Base-by-base conservation (phyloP, 1,140 invertebrate genomes). In the Mactra quadrangularis region DNA sequence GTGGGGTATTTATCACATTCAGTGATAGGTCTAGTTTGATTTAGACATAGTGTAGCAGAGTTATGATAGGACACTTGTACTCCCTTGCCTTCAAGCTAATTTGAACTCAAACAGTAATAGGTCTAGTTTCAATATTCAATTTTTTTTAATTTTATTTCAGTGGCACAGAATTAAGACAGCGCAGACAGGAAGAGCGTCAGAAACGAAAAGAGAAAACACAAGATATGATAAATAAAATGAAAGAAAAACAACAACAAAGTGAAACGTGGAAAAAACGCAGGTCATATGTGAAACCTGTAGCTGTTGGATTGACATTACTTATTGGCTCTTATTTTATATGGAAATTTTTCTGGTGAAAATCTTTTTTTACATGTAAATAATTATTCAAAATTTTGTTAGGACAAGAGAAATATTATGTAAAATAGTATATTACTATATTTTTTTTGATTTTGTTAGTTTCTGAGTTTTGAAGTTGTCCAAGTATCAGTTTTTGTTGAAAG, bases 151-250 rank as follows among this genome's bases (percentile, higher is more conserved):
- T 53, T 53, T 53, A 19, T 53, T 70, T 35, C 55, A 81, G 77
- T 71, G 64, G 47, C 1, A 81, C 77, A 47, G 29, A 81, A 29
- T 41, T 81, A 71, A 59, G 77, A 60, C 64, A 71, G 52, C 33
- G 77, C 11, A 55, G 66, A 33, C 47, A 68, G 60, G 76, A 79
- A 45, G 77, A 81, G n/a, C 33, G 77, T 17, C 60, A 81, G 22
- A 68, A 81, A n/a, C 35, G 77, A 38, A 81, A 81, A 59, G 62
- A 81, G 53, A 70, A 71, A 27, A 81, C 77, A n/a, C 47, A 81
- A 50, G 77, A 81, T 59, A 59, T 60, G 35, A 70, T 81, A 9
- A 59, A 29, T 27, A 71, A 47, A 50, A 81, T 81, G 77, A 81
- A 60, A 60, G 66, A 70, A 45, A 81, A 81, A 35, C 77, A 81